These are phyloP conservation scores for Galleria mellonella DNA, from an alignment of 1,140 invertebrate species.

Conservation along the genomic window DNA sequence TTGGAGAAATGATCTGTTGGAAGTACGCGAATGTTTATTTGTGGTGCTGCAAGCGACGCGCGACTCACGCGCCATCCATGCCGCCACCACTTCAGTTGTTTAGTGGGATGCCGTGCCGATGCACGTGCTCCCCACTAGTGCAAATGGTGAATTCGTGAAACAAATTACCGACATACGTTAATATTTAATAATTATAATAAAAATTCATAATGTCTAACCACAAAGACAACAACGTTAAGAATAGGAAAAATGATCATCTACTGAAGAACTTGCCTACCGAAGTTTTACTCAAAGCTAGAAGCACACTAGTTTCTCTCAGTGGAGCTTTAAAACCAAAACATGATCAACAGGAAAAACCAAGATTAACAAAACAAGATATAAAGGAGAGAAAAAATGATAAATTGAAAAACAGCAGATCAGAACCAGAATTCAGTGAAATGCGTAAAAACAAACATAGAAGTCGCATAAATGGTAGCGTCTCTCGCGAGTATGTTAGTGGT, in stretches of 20 bases:
- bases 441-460: slow-evolving; percentile 49
- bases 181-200: background rate
- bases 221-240: slow-evolving; percentile 42
- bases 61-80: slow-evolving; percentile 57
- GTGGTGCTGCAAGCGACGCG: slow-evolving; percentile 48
- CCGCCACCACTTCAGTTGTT: slow-evolving; percentile 52
- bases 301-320: slow-evolving; percentile 47
- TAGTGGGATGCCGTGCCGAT: slow-evolving; percentile 32
- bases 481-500: slow-evolving; percentile 22
- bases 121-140: slow-evolving; percentile 32
- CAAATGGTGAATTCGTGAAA: slow-evolving; percentile 12
- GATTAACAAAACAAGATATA: slow-evolving; percentile 35
- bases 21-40: slow-evolving; percentile 64
- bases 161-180: background rate
- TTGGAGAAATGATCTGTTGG: slow-evolving; percentile 10
- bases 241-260: slow-evolving; percentile 35
- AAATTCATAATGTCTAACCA: slow-evolving; percentile 40
- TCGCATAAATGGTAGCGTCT: slow-evolving; percentile 32
- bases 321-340: slow-evolving; percentile 52
- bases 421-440: slow-evolving; percentile 53
- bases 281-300: slow-evolving; percentile 55
- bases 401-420: slow-evolving; percentile 50
- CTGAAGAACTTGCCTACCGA: slow-evolving; percentile 52
- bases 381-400: slow-evolving; percentile 38
- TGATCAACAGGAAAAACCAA: slow-evolving; percentile 29